A percentile compares a stretch with the other conserved stretches of the same genome.
phyloP scores from a whole-genome alignment of 2,113 vertebrate genomes.

The Leptobrachium leishanense region DNA sequence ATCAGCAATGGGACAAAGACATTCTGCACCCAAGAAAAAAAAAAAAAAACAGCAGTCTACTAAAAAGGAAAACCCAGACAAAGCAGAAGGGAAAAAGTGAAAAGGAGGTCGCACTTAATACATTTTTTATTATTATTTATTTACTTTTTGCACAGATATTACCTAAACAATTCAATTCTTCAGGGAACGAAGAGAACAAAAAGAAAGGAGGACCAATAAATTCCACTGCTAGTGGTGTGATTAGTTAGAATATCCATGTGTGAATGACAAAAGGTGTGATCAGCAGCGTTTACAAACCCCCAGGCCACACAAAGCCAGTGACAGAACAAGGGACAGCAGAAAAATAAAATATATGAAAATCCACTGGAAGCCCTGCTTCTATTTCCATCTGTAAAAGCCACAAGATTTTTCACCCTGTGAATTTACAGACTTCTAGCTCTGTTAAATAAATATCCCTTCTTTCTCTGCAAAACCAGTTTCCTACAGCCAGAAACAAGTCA shows the following conservation, averaged over 20 bases:
- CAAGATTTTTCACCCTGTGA: background rate
- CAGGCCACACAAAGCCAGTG: constrained; percentile 14
- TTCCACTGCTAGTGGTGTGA: constrained; percentile 11
- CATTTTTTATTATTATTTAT: too few species aligned
- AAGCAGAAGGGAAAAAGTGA: background rate
- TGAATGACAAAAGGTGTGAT: constrained; percentile 14
- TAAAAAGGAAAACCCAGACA: background rate
- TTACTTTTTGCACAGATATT: too few species aligned
- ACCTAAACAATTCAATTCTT: too few species aligned
- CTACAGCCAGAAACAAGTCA: background rate
- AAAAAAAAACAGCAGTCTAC: too few species aligned
- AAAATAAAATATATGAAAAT: background rate
- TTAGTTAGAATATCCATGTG: constrained; percentile 2
- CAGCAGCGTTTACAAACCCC: background rate
- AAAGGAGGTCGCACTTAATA: too few species aligned
- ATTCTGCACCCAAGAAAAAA: background rate
- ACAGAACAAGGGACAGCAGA: constrained; percentile 15
- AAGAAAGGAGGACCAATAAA: constrained; percentile 21
- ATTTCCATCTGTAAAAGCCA: background rate
- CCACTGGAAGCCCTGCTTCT: background rate
- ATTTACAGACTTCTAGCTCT: background rate
- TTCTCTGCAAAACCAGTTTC: background rate
- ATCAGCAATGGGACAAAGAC: too few species aligned
- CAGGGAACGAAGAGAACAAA: background rate
- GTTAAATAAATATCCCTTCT: background rate